Evolutionary conservation across 2,113 vertebrate genomes (phyloP), one percentile per base, ranked within the genome.

Genomic region (Arizona elegans): DNA sequence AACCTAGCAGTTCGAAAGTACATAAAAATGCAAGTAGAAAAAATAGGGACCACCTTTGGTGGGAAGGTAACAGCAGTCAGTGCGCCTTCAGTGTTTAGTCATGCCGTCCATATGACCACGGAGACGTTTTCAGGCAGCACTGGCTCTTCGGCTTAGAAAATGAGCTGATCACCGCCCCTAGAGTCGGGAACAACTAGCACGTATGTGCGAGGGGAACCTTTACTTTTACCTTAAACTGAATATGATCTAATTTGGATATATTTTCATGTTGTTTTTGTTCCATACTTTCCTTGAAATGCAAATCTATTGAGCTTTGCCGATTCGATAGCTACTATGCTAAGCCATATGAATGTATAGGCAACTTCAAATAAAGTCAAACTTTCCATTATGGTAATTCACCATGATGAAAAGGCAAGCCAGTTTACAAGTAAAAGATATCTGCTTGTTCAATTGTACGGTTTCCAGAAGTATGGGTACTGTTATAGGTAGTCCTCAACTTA

Each of bases 171-270:
- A 50, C 47, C 5, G 47, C 47, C 47, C 47, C 47, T 50, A 50
- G 47, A 50, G 47, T 4, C 6, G 47, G 47, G 5, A 50, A 50
- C 0, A 6, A 50, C 47, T 50, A 50, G 47, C 47, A 50, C 0
- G 47, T 4, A 50, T 50, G 47, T 50, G 47, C 5, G 5, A 43
- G 47, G 47, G 47, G 47, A 50, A 50, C 47, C 47, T 50, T 50
- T 50, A 50, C 47, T 4, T 50, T 50, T 50, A 50, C 47, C 47
- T 81, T 81, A 8, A 81, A 17, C 55, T 70, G 11, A 94, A 38
- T 94, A 92, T 38, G 21, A 15, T 24, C 38, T 86, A 29, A n/a
- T 93, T 93, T 93, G 10, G 11, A 38, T 94, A 94, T 94, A 95
- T 29, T 81, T 33, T 56, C 54, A 56, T 58, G 95, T n/a, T 38